Base-by-base conservation (phyloP, 2,113 vertebrate species). In the Hydrochoerus hydrochaeris region DNA sequence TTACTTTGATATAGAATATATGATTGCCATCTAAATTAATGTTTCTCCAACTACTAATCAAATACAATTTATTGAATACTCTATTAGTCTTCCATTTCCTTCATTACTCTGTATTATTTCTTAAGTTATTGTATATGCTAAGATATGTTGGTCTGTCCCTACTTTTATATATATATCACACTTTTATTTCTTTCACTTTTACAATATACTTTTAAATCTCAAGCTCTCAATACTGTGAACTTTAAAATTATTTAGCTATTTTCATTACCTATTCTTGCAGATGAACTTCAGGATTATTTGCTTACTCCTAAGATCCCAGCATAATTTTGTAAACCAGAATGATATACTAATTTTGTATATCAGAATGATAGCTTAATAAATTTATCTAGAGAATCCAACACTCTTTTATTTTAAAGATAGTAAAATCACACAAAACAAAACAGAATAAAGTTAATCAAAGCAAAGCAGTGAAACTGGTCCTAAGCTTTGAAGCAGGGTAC, bases 151-250 rank as follows among this genome's bases (percentile, higher is more conserved):
- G 1, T n/a, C 73, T 26, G 0, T 44, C 26, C 87, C n/a, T 73
- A 57, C 54, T 71, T 90, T 67, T 77, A 75, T 54, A 65, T 54
- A 65, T 65, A 24, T 57, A 85, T 12, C 62, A 88, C 22, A 49
- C 57, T 82, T n/a, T 81, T 65, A 62, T 63, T 85, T 65, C 65
- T 81, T 85, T 92, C 62, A 67, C 67, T 92, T 88, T 90, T 78
- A 49, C 65, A 69, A 49, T 78, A n/a, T 77, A 32, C 65, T 91
- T 71, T 44, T 75, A 14, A 75, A 75, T 44, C 22, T 75, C 20
- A 26, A 75, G 71, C 41, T 73, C 38, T 28, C 12, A 7, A 4
- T 28, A 24, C 28, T 28, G 11, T 75, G 41, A 28, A 2, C 5
- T 82, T 58, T 38, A 4, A 95, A 86, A 82, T 82, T 85, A 82